Evolutionary conservation across 1,140 invertebrate genomes (phyloP).

Genomic region (Ips typographus): DNA sequence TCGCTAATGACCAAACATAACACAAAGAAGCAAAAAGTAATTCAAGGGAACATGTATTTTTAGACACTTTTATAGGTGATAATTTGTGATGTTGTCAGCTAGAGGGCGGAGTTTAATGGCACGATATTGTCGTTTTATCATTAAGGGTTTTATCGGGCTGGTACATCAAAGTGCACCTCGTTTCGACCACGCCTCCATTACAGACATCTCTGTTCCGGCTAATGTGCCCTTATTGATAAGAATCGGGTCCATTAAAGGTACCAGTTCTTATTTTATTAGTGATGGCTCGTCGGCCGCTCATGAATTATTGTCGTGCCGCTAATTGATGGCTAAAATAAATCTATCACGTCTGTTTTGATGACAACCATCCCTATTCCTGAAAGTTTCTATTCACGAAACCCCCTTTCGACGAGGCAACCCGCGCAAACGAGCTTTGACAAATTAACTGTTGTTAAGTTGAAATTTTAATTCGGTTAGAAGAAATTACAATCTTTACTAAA

Average conservation of each 20-base stretch:
- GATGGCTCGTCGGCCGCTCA: slow-evolving; percentile 32
- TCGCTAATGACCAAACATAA: no score
- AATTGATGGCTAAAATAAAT: slow-evolving; percentile 33
- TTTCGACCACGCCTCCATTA: slow-evolving; percentile 32
- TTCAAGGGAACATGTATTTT: not conserved
- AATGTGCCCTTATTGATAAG: slow-evolving; percentile 41
- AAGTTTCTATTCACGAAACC: slow-evolving; percentile 17
- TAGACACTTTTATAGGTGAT: slow-evolving; percentile 12
- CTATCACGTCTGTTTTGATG: slow-evolving; percentile 25
- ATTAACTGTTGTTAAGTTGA: slow-evolving; percentile 11
- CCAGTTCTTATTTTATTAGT: slow-evolving; percentile 39
- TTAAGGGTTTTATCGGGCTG: slow-evolving; percentile 35
- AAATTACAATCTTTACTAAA: no score
- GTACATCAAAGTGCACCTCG: slow-evolving; percentile 34
- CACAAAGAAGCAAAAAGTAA: no score
- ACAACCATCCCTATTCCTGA: slow-evolving; percentile 12
- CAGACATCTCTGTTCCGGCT: slow-evolving; percentile 32
- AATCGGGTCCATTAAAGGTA: slow-evolving; percentile 41
- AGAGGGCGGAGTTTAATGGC: slow-evolving; percentile 38
- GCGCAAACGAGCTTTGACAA: slow-evolving; percentile 16
- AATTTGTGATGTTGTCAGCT: slow-evolving; percentile 17
- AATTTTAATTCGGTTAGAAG: slow-evolving; percentile 9
- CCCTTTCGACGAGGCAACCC: not conserved
- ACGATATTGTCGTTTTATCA: slow-evolving; percentile 40
- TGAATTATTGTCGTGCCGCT: slow-evolving; percentile 39